Conservation (phyloP, 2,797 vertebrate genomes). For the Euphonia xanthogaster region DNA sequence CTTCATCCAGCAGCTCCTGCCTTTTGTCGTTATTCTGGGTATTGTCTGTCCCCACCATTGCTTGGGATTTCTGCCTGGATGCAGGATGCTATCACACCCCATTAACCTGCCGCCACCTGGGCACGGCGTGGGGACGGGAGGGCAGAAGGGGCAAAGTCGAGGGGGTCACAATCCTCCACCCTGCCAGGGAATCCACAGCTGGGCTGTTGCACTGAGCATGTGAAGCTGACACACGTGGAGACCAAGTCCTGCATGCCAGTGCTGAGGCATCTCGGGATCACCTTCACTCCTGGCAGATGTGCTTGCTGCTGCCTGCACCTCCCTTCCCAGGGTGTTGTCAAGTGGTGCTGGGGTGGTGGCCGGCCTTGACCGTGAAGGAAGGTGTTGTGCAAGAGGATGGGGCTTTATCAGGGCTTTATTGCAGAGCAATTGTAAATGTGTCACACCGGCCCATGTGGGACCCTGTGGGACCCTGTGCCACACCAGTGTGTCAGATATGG, state of each 20-base stretch:
- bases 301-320: background rate
- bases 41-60: background rate
- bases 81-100: background rate
- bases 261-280: fast-evolving
- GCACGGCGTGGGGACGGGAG: fast-evolving
- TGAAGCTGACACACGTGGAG: background rate
- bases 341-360: background rate
- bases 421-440: fast-evolving
- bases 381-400: background rate
- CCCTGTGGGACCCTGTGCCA: background rate
- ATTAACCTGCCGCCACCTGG: background rate
- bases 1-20: background rate
- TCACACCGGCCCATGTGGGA: fast-evolving
- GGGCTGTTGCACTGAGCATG: background rate
- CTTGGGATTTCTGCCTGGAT: background rate
- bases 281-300: background rate
- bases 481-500: fast-evolving
- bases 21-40: background rate
- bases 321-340: background rate
- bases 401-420: background rate
- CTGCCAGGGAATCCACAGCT: background rate
- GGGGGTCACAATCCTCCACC: background rate
- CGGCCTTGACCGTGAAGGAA: background rate
- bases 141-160: fast-evolving
- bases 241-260: background rate